Percentiles rank a stretch among this genome's conserved stretches.
Evolutionary conservation across 2,797 vertebrate species (phyloP).

Genomic region (Chromis chromis): DNA sequence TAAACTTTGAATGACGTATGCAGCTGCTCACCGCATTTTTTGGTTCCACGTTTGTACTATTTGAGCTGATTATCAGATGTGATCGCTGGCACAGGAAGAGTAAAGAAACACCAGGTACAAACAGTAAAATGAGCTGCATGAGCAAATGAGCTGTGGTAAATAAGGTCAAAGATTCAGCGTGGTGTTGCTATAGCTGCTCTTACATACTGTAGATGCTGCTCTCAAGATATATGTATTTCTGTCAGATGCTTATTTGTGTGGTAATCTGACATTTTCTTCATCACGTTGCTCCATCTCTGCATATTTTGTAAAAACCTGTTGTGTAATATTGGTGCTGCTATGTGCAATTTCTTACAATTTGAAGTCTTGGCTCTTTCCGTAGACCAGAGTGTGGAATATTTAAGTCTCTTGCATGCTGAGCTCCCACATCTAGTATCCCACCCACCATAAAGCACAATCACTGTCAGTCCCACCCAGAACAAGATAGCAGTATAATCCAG

Average conservation of each 20-base stretch:
- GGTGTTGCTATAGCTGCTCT: background rate
- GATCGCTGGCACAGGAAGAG: constrained; percentile 57
- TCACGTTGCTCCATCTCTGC: constrained; percentile 9
- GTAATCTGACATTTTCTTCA: constrained; percentile 18
- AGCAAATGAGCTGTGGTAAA: background rate
- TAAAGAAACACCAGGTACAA: constrained; percentile 28
- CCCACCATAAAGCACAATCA: constrained; percentile 7
- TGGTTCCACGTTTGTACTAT: constrained; percentile 43
- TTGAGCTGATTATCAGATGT: constrained; percentile 49
- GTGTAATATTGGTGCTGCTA: constrained; percentile 4
- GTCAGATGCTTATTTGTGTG: background rate
- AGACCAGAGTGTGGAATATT: constrained; percentile 23
- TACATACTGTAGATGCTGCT: background rate
- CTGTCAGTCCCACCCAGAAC: constrained; percentile 13
- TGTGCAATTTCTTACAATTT: background rate
- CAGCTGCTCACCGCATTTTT: constrained; percentile 59
- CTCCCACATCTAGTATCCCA: constrained; percentile 18
- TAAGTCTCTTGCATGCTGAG: constrained; percentile 15
- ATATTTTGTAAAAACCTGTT: constrained; percentile 14
- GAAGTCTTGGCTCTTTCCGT: constrained; percentile 24
- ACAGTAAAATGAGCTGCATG: constrained; percentile 5
- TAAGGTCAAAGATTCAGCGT: background rate
- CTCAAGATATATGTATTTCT: background rate
- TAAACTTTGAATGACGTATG: constrained; percentile 52
- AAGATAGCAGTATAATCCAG: constrained; percentile 24